phyloP scores from a whole-genome alignment of 53 echinoderm and acorn worm species.

The Stichopus horrens region DNA sequence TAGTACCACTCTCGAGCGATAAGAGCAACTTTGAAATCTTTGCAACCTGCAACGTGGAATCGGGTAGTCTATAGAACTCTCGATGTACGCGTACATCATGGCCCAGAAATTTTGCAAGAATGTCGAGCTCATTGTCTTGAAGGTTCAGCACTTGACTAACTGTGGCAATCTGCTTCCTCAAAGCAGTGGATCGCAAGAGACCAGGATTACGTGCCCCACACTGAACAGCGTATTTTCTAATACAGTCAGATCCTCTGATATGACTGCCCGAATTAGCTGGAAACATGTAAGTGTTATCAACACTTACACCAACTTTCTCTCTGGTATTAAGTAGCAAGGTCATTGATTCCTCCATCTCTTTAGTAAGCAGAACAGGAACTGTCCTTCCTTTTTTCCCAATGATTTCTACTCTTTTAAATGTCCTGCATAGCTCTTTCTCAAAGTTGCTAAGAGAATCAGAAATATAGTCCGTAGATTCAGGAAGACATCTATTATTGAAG shows the following conservation, averaged over 20 bases:
- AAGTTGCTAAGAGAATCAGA: conserved; percentile 26
- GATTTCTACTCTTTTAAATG: conserved; percentile 49
- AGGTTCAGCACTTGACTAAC: conserved; percentile 74
- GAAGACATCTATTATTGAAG: conserved; percentile 3
- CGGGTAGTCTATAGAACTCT: conserved; percentile 71
- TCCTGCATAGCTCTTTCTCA: conserved; percentile 45
- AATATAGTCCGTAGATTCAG: conserved; percentile 25
- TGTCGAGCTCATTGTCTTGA: conserved; percentile 69
- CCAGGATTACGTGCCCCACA: conserved; percentile 62
- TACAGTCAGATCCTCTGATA: conserved; percentile 63
- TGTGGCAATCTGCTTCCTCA: conserved; percentile 67
- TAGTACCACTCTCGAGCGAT: conserved; percentile 54
- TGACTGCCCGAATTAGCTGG: conserved; percentile 50
- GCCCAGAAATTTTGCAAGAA: conserved; percentile 71
- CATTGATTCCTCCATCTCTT: conserved; percentile 50
- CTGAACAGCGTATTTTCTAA: conserved; percentile 47
- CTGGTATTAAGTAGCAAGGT: conserved; percentile 48
- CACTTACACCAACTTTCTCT: conserved; percentile 48
- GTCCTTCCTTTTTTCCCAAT: conserved; percentile 55
- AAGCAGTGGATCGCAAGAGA: conserved; percentile 61
- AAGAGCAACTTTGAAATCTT: conserved; percentile 73
- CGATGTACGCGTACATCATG: conserved; percentile 73
- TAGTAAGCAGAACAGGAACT: conserved; percentile 70
- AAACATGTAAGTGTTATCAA: conserved; percentile 64
- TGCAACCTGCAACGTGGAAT: conserved; percentile 68